Evolutionary conservation across 1,140 invertebrate species (phyloP).

Genomic region (Nasonia longicornis): DNA sequence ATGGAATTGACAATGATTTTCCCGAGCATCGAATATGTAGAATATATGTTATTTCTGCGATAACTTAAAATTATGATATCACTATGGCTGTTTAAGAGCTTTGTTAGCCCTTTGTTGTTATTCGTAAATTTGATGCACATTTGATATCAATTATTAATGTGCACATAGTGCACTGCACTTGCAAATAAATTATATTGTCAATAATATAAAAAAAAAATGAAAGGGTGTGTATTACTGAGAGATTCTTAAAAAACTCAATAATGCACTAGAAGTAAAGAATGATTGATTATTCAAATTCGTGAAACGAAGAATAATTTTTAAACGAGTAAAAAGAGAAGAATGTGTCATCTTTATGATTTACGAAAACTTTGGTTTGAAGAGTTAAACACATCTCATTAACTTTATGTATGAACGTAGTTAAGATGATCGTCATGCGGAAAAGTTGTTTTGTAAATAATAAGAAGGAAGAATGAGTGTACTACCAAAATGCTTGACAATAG

Average conservation of each 20-base stretch:
- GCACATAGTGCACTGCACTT: conserved; percentile 26
- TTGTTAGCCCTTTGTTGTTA: conserved; percentile 22
- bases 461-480: conserved; percentile 24
- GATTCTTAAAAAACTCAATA: conserved; percentile 19
- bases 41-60: conserved; percentile 23
- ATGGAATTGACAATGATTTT: conserved; percentile 29
- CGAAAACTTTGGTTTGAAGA: conserved; percentile 14
- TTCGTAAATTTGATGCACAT: conserved; percentile 15
- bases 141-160: conserved; percentile 38
- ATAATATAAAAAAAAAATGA: conserved; percentile 21
- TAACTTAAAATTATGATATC: conserved; percentile 27
- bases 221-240: conserved; percentile 8
- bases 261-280: background rate
- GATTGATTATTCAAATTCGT: conserved; percentile 10
- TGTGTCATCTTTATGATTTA: conserved; percentile 4
- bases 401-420: conserved; percentile 27
- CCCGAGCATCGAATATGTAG: conserved; percentile 19
- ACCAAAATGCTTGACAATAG: conserved; percentile 39
- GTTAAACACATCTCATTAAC: conserved; percentile 11
- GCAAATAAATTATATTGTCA: conserved; percentile 31
- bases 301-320: conserved; percentile 14
- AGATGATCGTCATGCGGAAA: conserved; percentile 30
- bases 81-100: conserved; percentile 10
- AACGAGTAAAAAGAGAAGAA: background rate
- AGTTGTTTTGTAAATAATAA: conserved; percentile 46